Percentiles rank a stretch among this genome's conserved stretches.
These are phyloP conservation scores for Meliscaeva auricollis DNA, from an alignment of 2,888 invertebrate species.

Conservation along the genomic window DNA sequence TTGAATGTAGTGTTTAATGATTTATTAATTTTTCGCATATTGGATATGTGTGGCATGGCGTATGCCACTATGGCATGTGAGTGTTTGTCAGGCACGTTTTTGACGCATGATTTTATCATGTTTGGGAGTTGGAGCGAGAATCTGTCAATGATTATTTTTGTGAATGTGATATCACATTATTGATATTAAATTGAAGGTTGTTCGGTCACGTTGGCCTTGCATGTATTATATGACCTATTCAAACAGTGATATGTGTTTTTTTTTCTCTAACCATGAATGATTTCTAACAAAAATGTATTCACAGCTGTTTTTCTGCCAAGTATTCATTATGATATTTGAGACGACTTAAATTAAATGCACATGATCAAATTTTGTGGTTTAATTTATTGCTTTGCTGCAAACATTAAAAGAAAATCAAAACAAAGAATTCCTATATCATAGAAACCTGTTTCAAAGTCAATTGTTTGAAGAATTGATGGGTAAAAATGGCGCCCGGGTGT, in stretches of 20 bases:
- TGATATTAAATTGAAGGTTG: conserved; percentile 18
- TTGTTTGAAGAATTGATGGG: no score
- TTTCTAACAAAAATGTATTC: no score
- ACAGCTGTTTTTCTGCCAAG: no score
- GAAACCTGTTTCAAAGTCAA: no score
- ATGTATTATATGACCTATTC: not conserved
- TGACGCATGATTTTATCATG: conserved; percentile 4
- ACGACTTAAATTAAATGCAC: no score
- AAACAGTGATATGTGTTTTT: not conserved
- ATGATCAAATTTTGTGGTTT: no score
- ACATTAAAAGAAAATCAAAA: no score
- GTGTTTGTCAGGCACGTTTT: conserved; percentile 12
- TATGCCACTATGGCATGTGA: conserved; percentile 16
- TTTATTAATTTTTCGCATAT: not conserved
- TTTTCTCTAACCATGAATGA: no score
- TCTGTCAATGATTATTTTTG: not conserved
- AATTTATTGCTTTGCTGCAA: no score
- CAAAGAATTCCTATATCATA: no score
- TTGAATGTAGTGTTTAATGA: not conserved
- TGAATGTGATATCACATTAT: not conserved
- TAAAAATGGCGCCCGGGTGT: no score
- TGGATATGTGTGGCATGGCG: not conserved
- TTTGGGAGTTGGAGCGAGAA: not conserved
- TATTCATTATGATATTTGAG: no score
- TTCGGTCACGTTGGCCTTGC: not conserved